Conservation (phyloP, 1,140 invertebrate species). For the Frieseomelitta varia region DNA sequence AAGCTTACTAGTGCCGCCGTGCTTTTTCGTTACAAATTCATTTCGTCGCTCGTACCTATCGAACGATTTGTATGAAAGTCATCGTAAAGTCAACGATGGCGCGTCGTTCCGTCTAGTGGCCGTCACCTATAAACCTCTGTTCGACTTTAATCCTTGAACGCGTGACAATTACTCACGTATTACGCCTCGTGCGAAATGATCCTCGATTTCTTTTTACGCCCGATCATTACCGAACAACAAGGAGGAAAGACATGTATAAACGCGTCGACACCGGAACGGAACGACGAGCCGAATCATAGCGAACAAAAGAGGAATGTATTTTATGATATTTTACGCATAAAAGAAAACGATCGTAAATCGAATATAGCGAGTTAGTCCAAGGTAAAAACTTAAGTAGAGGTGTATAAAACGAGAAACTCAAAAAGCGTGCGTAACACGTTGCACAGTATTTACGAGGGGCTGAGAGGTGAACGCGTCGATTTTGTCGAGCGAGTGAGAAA, state of each 20-base stretch:
- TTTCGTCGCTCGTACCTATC: constrained; percentile 70
- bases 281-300: constrained; percentile 69
- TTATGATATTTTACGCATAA: constrained; percentile 78
- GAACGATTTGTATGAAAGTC: constrained; percentile 77
- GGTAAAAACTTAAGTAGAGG: constrained; percentile 66
- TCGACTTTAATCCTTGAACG: neutral
- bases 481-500: constrained; percentile 13
- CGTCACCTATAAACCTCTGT: neutral
- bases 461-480: constrained; percentile 16
- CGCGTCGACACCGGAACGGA: constrained; percentile 10
- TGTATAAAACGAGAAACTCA: constrained; percentile 63
- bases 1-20: constrained; percentile 81
- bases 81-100: constrained; percentile 63
- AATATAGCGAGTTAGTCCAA: constrained; percentile 63
- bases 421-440: neutral
- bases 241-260: too few relatives aligned
- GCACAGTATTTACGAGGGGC: constrained; percentile 20
- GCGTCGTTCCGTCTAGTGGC: constrained; percentile 46
- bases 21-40: constrained; percentile 66
- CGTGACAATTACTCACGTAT: neutral
- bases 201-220: neutral
- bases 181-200: neutral
- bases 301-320: constrained; percentile 76
- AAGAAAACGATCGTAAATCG: constrained; percentile 58
- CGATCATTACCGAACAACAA: neutral